phyloP scores from a whole-genome alignment of 2,113 vertebrate genomes.

The Nannospalax galili region DNA sequence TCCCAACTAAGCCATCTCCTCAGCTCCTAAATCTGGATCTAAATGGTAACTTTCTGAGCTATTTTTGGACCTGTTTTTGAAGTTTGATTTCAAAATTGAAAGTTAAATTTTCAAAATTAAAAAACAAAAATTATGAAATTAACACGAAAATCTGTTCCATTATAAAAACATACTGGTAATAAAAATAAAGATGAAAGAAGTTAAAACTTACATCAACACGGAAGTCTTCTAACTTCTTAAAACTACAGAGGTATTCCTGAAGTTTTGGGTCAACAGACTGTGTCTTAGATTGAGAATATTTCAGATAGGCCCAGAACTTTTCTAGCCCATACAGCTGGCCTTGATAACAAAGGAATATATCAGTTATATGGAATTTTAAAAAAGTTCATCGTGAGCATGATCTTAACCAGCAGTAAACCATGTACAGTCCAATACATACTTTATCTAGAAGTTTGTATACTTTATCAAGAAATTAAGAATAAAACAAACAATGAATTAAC shows the following conservation, averaged over 20 bases:
- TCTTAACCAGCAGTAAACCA: background rate
- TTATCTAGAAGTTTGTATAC: background rate
- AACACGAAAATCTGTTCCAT: background rate
- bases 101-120: constrained; percentile 12
- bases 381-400: background rate
- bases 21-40: background rate
- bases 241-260: constrained; percentile 93
- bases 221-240: constrained; percentile 97
- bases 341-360: constrained; percentile 76
- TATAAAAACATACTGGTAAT: background rate
- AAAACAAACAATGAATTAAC: background rate
- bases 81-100: constrained; percentile 53
- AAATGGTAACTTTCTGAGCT: background rate
- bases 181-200: constrained; percentile 30
- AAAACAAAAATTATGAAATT: background rate
- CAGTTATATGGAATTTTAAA: constrained; percentile 22
- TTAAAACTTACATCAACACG: constrained; percentile 92
- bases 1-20: background rate
- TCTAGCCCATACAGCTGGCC: constrained; percentile 98
- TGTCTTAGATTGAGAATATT: constrained; percentile 93
- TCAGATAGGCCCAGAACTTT: constrained; percentile 99
- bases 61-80: constrained; percentile 23
- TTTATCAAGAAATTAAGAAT: too few species aligned
- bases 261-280: constrained; percentile 92
- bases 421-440: background rate